Percentiles rank a stretch among this genome's conserved stretches.
Evolutionary conservation across 2,797 vertebrate genomes (phyloP).

Genomic region (Intellagama lesueurii): DNA sequence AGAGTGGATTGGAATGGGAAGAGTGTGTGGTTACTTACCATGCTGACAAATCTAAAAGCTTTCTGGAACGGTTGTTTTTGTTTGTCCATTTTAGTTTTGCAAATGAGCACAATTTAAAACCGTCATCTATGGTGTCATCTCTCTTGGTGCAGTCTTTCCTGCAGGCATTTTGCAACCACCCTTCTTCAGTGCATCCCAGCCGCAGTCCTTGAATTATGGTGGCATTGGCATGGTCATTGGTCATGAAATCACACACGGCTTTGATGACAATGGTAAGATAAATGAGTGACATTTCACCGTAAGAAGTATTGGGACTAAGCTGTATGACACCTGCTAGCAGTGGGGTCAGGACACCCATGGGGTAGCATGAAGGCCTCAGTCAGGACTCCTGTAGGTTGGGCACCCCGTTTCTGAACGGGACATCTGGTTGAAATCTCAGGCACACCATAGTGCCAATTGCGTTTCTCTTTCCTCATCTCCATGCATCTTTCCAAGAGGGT

Average conservation of each 20-base stretch:
- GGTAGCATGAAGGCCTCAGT: no score
- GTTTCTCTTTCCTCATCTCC: no score
- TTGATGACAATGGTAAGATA: constrained; percentile 92
- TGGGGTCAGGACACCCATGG: no score
- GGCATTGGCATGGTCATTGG: constrained; percentile 98
- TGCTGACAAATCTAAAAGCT: neutral
- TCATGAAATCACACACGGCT: constrained; percentile 97
- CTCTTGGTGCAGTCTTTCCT: constrained; percentile 87
- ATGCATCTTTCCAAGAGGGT: no score
- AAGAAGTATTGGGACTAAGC: neutral
- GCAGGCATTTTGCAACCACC: constrained; percentile 96
- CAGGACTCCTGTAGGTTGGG: no score
- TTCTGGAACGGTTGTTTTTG: no score
- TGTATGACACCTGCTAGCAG: neutral
- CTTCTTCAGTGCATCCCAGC: constrained; percentile 92
- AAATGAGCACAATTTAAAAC: accelerated
- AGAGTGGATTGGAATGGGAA: neutral
- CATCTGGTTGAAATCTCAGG: no score
- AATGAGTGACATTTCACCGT: accelerated
- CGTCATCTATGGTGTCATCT: constrained; percentile 6
- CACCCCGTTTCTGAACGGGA: no score
- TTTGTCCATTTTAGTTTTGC: neutral
- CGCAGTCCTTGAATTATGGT: constrained; percentile 91
- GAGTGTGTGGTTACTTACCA: neutral
- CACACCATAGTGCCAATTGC: no score